These are phyloP conservation scores for Zootoca vivipara DNA, from an alignment of 2,113 vertebrate genomes.

Conservation along the genomic window DNA sequence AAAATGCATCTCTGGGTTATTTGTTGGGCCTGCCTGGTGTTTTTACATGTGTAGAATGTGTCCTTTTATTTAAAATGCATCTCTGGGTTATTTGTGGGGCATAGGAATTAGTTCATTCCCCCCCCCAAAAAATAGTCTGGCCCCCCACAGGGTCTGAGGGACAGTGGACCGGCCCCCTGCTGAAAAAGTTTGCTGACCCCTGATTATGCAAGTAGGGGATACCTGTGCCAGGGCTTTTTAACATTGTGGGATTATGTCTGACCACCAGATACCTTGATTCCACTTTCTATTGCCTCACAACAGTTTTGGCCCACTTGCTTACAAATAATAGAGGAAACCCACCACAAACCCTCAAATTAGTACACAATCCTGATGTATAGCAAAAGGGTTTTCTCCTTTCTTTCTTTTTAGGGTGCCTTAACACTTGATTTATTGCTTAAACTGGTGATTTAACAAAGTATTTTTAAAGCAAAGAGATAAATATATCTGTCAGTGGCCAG, in stretches of 20 bases:
- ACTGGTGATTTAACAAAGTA: neutral
- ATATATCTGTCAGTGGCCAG: neutral
- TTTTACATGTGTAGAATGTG: too few relatives aligned
- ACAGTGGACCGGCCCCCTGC: too few relatives aligned
- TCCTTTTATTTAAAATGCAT: too few relatives aligned
- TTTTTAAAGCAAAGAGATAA: neutral
- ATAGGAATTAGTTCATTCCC: too few relatives aligned
- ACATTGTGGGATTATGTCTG: neutral
- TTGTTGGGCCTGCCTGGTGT: too few relatives aligned
- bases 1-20: too few relatives aligned
- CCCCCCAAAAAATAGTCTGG: too few relatives aligned
- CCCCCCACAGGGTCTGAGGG: too few relatives aligned
- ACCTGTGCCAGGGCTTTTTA: neutral
- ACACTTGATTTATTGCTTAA: neutral
- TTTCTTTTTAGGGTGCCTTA: neutral
- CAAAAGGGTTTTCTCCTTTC: too few relatives aligned
- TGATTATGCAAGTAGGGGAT: neutral
- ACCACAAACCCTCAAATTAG: neutral
- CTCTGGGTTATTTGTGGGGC: too few relatives aligned
- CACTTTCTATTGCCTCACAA: neutral
- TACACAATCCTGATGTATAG: neutral
- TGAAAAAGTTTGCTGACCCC: too few relatives aligned
- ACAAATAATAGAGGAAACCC: neutral
- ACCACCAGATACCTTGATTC: neutral
- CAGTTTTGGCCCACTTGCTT: neutral